Evolutionary conservation across 2,113 vertebrate genomes (phyloP), one percentile per base, ranked within the genome.

Genomic region (Anser brachyrhynchus): DNA sequence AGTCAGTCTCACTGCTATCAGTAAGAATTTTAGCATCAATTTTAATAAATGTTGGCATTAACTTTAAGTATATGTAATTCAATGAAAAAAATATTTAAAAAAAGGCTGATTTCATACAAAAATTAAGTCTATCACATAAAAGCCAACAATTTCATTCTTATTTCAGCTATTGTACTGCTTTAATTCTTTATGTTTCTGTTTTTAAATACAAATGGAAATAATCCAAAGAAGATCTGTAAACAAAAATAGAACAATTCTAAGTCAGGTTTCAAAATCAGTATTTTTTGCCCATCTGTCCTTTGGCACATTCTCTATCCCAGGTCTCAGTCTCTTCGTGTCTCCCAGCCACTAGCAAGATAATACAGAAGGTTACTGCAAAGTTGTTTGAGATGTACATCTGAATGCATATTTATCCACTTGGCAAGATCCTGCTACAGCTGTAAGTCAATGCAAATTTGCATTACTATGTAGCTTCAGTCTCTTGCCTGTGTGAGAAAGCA

Each of bases 321-420:
- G 13, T 51, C 78, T 35, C 70, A 59, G 1, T 10, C 12, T 52
- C 29, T 19, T 21, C 23, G 76, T 0, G 3, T 29, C 14, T 75
- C 69, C 19, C 15, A 82, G 65, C 10, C 74, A 82, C 65, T 4
- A 49, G 33, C 21, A 94, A 46, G n/a, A 28, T 29, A 82, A 66
- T 43, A 61, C 54, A 77, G 82, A 92, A 66, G 74, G 82, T 28
- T 84, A 19, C 52, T 92, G 76, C 43, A 43, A 87, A 97, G 91
- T 83, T 84, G 7, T 15, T 65, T 67, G 77, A 92, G 37, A 93
- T 3, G 7, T 41, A 37, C 69, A 82, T 70, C 76, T 80, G 72
- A 95, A 86, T 13, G 59, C 10, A 9, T 52, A 79, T 87, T 86
- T 37, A 86, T 54, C 37, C 41, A 83, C 61, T 92, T 86, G 87